A percentile compares a stretch with the other conserved stretches of the same genome.
Evolutionary conservation across 2,888 invertebrate genomes (phyloP).

Genomic region (Orchesellides sinensis): DNA sequence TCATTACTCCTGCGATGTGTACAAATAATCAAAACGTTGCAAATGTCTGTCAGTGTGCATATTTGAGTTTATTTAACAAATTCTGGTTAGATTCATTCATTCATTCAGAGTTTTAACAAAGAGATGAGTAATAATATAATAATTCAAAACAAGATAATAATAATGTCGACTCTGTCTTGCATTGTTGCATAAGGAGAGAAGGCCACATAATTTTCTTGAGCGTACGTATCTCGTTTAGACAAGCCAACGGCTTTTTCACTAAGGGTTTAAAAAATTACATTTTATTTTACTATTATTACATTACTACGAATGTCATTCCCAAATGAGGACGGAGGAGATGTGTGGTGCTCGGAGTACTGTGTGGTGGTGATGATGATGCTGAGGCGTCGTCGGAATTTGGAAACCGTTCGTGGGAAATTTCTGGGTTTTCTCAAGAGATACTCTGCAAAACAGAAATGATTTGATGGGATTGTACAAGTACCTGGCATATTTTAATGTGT

Average conservation of each 20-base stretch:
- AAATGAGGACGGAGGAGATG: no score
- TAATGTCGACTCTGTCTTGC: neutral
- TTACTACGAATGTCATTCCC: no score
- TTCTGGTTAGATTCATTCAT: neutral
- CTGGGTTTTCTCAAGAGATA: constrained; percentile 31
- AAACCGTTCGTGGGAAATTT: constrained; percentile 61
- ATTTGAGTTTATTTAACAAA: neutral
- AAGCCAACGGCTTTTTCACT: no score
- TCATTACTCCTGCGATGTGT: neutral
- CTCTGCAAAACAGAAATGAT: neutral
- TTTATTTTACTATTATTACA: no score
- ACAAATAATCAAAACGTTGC: constrained; percentile 1
- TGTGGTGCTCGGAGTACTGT: constrained; percentile 5
- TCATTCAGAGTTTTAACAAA: neutral
- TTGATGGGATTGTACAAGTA: neutral
- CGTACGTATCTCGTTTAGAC: no score
- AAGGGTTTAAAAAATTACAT: no score
- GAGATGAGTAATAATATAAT: neutral
- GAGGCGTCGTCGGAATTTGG: constrained; percentile 50
- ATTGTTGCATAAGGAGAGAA: no score
- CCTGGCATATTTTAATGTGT: no score
- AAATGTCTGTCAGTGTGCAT: neutral
- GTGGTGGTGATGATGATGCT: neutral
- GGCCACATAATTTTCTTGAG: no score
- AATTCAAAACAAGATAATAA: neutral